These are phyloP conservation scores for Herpetotheres cachinnans DNA, from an alignment of 2,113 vertebrate genomes.

Conservation along the genomic window DNA sequence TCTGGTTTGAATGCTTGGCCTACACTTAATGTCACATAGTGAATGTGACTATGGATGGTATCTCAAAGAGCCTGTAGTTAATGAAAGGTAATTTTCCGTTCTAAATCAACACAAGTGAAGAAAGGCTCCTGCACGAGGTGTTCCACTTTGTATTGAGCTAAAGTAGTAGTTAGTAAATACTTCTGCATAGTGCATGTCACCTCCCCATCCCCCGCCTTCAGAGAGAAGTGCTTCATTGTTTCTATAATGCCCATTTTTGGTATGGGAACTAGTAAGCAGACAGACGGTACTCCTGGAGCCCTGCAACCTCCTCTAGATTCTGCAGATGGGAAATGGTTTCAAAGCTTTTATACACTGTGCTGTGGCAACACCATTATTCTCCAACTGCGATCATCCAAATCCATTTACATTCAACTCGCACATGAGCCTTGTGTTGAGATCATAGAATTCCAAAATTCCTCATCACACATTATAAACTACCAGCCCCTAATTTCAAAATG, in stretches of 20 bases:
- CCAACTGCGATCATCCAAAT: constrained; percentile 27
- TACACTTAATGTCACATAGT: neutral
- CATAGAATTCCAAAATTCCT: constrained; percentile 1
- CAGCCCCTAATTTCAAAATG: neutral
- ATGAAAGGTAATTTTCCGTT: neutral
- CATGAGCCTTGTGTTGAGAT: neutral
- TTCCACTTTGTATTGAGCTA: neutral
- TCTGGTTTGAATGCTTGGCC: neutral
- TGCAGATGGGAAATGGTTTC: constrained; percentile 71
- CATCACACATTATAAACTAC: neutral
- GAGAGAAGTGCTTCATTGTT: constrained; percentile 3
- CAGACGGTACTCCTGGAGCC: constrained; percentile 67
- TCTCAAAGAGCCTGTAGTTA: neutral
- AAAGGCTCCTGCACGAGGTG: neutral
- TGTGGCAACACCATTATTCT: constrained; percentile 5
- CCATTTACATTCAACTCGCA: constrained; percentile 49
- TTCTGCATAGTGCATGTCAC: neutral
- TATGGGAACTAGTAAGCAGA: constrained; percentile 55
- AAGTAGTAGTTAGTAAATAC: neutral
- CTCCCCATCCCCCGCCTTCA: neutral
- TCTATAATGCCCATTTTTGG: constrained; percentile 50
- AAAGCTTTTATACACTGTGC: neutral
- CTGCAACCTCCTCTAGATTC: constrained; percentile 58
- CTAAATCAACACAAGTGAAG: neutral
- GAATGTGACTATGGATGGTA: neutral